Evolutionary conservation across 2,888 invertebrate genomes (phyloP), one percentile per base, ranked within the genome.

Genomic region (Clusia tigrina): DNA sequence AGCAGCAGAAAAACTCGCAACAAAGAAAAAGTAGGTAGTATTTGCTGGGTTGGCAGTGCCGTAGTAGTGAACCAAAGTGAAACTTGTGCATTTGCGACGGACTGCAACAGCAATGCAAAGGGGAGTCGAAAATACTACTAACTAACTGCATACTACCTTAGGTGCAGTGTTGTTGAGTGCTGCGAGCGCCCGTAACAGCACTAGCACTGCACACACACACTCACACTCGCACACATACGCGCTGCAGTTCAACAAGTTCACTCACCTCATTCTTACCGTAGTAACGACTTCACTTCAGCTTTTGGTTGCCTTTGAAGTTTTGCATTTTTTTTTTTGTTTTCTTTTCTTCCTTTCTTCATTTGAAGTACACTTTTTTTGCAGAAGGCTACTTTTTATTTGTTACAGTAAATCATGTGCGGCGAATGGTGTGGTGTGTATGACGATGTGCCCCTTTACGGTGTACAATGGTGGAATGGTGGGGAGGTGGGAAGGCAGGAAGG

Each of bases 241-340:
- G 23, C 24, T 18, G 51, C 58, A 58, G 58, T 58, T 58, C 58
- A 58, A 58, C 58, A 58, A 70, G 73, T 74, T 74, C 74, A 74
- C 26, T 70, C 64, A 72, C 68, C 74, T 68, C 68, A 58, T 55
- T 63, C 66, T 68, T 58, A 66, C 56, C 73, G 65, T 62, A 64
- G 52, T 65, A 72, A 66, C 72, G 68, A 57, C 63, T 66, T 54
- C 54, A 57, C 54, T 64, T 67, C 32, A 55, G 26, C 37, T 22
- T 54, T 25, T 18, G 62, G 48, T 61, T 60, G 24, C 56, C 54
- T 32, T 61, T 59, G 22, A 26, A 26, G 54, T 26, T 10, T 51
- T 20, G 10, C 22, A 51, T 51, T 20, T 20, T 51, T 22, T 51
- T 32, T 32, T 32, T 32, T 32, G 32, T 32, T 9, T 12, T 32